Evolutionary conservation across 1,140 invertebrate species (phyloP).

Genomic region (Drosophila santomea): DNA sequence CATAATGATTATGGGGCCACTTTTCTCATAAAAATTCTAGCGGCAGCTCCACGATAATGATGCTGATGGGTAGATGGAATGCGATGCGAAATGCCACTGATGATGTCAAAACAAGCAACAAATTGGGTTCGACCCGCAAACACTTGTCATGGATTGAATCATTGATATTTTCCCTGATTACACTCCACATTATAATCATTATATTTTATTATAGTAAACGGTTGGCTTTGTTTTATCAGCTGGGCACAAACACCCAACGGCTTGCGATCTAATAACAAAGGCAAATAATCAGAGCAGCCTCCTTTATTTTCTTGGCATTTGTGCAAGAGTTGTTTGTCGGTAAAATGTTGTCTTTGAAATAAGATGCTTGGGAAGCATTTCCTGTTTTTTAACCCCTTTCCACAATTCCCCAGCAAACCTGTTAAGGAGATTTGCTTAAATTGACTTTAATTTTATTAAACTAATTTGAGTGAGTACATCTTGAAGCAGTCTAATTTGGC

Average conservation of each 20-base stretch:
- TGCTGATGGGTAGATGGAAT: conserved; percentile 32
- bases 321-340: not conserved
- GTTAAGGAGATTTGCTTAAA: conserved; percentile 30
- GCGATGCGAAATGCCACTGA: conserved; percentile 45
- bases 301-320: conserved; percentile 16
- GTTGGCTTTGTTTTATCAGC: conserved; percentile 45
- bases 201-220: conserved; percentile 72
- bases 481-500: conserved; percentile 4
- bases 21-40: conserved; percentile 81
- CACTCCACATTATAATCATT: conserved; percentile 70
- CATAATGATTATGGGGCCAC: conserved; percentile 79
- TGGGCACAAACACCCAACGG: not conserved
- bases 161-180: conserved; percentile 73
- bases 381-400: conserved; percentile 25
- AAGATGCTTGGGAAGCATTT: conserved; percentile 3
- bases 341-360: conserved; percentile 34
- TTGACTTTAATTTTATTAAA: conserved; percentile 49
- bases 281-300: conserved; percentile 9
- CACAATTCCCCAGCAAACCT: conserved; percentile 5
- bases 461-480: conserved; percentile 20
- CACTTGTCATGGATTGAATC: conserved; percentile 76
- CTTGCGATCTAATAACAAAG: conserved; percentile 27
- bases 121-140: conserved; percentile 66
- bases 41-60: conserved; percentile 62
- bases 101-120: conserved; percentile 78